Conservation (phyloP, 2,113 vertebrate species). For the Pterocles gutturalis region DNA sequence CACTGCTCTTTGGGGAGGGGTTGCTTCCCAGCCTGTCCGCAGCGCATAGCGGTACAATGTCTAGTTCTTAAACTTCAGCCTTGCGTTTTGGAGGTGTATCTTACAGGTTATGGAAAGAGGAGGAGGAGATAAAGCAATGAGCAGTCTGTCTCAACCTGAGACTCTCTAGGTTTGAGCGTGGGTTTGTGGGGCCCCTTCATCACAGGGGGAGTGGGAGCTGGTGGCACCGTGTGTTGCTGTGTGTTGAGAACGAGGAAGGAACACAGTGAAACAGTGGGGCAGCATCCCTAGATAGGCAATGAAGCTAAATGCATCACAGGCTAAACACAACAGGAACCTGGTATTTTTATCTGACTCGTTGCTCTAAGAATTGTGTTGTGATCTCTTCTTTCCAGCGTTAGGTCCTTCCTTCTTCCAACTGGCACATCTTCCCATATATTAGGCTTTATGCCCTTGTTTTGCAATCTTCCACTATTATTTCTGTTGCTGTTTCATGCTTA, state of each 20-base stretch:
- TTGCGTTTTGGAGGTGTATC: fast-evolving
- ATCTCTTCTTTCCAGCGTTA: not conserved
- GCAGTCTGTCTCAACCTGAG: not conserved
- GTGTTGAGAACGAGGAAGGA: not conserved
- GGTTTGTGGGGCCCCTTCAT: fast-evolving
- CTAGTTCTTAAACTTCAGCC: not conserved
- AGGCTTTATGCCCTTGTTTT: not conserved
- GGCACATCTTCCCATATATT: not conserved
- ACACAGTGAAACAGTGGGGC: not conserved
- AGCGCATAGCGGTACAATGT: not conserved
- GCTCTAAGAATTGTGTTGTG: not conserved
- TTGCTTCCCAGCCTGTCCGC: not conserved
- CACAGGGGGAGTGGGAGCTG: not conserved
- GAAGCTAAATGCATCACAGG: not conserved
- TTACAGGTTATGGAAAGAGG: not conserved
- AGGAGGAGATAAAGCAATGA: not conserved
- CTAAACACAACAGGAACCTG: not conserved
- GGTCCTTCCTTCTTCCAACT: conserved; percentile 1
- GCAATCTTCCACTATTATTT: not conserved
- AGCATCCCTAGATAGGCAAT: not conserved
- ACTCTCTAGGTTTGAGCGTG: fast-evolving
- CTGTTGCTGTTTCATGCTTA: not conserved
- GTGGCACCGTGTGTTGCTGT: not conserved
- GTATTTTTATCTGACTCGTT: not conserved
- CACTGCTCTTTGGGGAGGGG: not conserved